phyloP scores from a whole-genome alignment of 2,797 vertebrate genomes.

The Helostoma temminkii region DNA sequence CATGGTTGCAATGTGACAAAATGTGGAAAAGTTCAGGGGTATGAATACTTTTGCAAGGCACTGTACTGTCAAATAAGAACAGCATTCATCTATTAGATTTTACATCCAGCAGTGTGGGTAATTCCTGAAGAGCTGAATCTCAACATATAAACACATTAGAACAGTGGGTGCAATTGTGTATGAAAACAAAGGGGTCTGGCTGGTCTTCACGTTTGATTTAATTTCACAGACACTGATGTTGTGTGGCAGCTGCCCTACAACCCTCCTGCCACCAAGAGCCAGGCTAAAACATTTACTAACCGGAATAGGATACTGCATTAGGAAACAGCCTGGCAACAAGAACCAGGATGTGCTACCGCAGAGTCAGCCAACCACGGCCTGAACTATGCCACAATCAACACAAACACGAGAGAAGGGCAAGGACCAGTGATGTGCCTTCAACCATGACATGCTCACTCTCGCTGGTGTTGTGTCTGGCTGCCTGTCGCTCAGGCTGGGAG shows the following conservation, averaged over 20 bases:
- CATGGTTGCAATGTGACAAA: too few relatives aligned
- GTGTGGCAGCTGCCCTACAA: constrained; percentile 64
- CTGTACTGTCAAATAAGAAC: too few relatives aligned
- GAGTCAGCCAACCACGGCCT: constrained; percentile 30
- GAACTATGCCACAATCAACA: constrained; percentile 8
- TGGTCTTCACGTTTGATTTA: constrained; percentile 74
- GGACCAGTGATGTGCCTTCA: constrained; percentile 17
- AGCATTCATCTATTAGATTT: constrained; percentile 17
- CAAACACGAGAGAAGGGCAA: constrained; percentile 10
- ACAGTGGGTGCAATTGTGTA: constrained; percentile 52
- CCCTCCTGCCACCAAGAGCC: constrained; percentile 36
- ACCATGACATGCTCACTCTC: constrained; percentile 17
- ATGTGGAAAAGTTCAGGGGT: too few relatives aligned
- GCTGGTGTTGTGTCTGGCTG: constrained; percentile 24
- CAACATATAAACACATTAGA: constrained; percentile 28
- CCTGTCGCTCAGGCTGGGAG: constrained; percentile 37
- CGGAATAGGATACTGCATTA: constrained; percentile 41
- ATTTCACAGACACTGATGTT: constrained; percentile 64
- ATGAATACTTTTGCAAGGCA: too few relatives aligned
- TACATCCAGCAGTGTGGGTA: constrained; percentile 22
- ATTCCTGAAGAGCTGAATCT: constrained; percentile 35
- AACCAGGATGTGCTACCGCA: constrained; percentile 29
- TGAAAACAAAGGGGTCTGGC: constrained; percentile 68
- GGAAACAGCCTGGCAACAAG: constrained; percentile 31
- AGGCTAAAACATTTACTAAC: constrained; percentile 44